phyloP scores from a whole-genome alignment of 2,888 invertebrate genomes.

The Stegophylla sp. region DNA sequence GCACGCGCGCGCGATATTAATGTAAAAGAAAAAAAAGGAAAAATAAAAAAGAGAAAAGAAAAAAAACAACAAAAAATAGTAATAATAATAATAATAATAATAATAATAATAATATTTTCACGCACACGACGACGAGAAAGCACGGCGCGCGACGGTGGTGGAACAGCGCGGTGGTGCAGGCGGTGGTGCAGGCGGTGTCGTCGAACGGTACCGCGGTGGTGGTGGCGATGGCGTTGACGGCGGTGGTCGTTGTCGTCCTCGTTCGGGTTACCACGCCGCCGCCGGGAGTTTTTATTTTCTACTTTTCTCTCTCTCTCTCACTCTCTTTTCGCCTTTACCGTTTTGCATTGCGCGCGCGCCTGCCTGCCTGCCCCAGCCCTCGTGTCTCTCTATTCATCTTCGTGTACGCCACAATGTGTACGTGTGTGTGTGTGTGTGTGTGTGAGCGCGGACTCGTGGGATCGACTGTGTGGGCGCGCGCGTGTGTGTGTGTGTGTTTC shows the following conservation, averaged over 20 bases:
- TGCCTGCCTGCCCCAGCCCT: too few species aligned
- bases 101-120: slow-evolving; percentile 3
- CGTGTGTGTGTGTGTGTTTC: slow-evolving; percentile 10
- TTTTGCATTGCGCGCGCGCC: slow-evolving; percentile 9
- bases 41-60: too few species aligned
- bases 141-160: background rate
- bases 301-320: background rate
- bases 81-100: background rate
- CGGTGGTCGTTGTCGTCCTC: slow-evolving; percentile 12
- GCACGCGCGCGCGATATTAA: background rate
- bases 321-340: slow-evolving; percentile 22
- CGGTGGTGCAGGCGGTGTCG: background rate
- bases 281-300: slow-evolving; percentile 20
- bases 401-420: background rate
- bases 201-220: background rate
- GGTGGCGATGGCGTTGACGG: background rate
- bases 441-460: background rate
- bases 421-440: background rate
- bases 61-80: too few species aligned
- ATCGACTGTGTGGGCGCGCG: background rate
- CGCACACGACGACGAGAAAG: background rate
- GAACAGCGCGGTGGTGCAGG: background rate
- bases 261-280: slow-evolving; percentile 17
- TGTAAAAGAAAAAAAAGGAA: background rate
- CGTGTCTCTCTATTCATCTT: too few species aligned